Percentiles rank a stretch among this genome's conserved stretches.
phyloP scores from a whole-genome alignment of 2,888 invertebrate genomes.

The Acrocyrtus sp. region DNA sequence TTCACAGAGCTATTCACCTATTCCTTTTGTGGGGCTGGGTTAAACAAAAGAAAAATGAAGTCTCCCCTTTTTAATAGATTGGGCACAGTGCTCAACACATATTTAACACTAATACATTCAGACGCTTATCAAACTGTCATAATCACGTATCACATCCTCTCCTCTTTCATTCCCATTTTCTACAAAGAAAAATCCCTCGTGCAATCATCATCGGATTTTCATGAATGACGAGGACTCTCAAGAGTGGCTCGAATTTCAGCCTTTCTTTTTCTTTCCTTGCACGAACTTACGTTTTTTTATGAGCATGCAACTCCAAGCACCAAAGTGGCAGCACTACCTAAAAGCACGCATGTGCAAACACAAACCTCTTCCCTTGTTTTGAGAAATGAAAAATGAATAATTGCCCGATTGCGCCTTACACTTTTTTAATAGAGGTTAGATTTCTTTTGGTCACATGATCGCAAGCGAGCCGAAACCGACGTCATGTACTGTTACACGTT shows the following conservation, averaged over 20 bases:
- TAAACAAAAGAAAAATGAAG: slow-evolving; percentile 28
- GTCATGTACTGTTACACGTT: too few relatives aligned
- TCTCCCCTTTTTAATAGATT: slow-evolving; percentile 9
- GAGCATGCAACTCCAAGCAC: too few relatives aligned
- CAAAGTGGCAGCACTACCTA: too few relatives aligned
- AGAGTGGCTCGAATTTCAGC: too few relatives aligned
- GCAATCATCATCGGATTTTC: slow-evolving; percentile 45
- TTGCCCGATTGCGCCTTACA: slow-evolving; percentile 38
- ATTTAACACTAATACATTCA: too few relatives aligned
- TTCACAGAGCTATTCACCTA: too few relatives aligned
- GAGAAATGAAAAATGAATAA: slow-evolving; percentile 46
- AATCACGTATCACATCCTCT: slow-evolving; percentile 21
- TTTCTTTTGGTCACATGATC: too few relatives aligned
- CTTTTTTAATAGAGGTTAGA: slow-evolving; percentile 17
- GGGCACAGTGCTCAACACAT: slow-evolving; percentile 10
- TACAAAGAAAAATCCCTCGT: too few relatives aligned
- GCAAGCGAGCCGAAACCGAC: background rate
- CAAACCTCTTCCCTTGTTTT: slow-evolving; percentile 39
- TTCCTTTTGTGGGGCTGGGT: too few relatives aligned
- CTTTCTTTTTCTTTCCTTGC: slow-evolving; percentile 16
- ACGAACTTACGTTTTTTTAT: slow-evolving; percentile 10
- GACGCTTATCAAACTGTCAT: slow-evolving; percentile 18
- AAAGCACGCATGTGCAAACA: too few relatives aligned
- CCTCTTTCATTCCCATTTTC: slow-evolving; percentile 24
- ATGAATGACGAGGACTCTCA: slow-evolving; percentile 38